These are phyloP conservation scores for Xerus rutilus DNA, from an alignment of 2,797 vertebrate species.

Conservation along the genomic window DNA sequence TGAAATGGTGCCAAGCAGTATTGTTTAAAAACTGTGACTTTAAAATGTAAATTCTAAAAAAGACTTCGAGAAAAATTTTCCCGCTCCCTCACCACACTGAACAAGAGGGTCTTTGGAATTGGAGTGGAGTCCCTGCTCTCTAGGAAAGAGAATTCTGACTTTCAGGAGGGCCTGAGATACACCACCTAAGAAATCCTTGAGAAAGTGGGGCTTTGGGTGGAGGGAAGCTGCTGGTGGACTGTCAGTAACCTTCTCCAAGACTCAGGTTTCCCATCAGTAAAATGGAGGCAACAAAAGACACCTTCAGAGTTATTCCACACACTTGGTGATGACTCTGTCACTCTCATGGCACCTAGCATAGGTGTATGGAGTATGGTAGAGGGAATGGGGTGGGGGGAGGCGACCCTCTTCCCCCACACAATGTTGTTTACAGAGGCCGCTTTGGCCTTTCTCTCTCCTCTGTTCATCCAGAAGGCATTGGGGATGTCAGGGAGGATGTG, in stretches of 20 bases:
- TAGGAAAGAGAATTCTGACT: not conserved
- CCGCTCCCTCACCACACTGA: not conserved
- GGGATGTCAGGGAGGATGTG: not conserved
- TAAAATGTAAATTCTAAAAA: not conserved
- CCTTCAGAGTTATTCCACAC: not conserved
- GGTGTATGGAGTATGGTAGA: not conserved
- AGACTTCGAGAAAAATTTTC: not conserved
- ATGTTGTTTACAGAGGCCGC: not conserved
- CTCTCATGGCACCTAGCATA: not conserved
- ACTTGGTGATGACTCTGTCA: not conserved
- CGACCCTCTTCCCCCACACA: rapidly evolving
- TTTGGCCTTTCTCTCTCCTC: not conserved
- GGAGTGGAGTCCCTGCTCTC: not conserved
- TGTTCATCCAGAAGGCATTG: not conserved
- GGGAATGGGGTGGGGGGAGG: no score
- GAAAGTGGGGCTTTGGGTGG: not conserved
- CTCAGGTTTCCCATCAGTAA: slow-evolving; percentile 17
- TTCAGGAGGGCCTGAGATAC: not conserved
- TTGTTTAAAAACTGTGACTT: not conserved
- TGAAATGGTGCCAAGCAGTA: not conserved
- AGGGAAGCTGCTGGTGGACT: not conserved
- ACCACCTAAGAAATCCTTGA: not conserved
- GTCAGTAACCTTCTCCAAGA: not conserved
- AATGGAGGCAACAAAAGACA: not conserved
- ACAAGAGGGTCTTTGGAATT: not conserved